Evolutionary conservation across 2,797 vertebrate species (phyloP), one percentile per base, ranked within the genome.

Genomic region (Falco rusticolus): DNA sequence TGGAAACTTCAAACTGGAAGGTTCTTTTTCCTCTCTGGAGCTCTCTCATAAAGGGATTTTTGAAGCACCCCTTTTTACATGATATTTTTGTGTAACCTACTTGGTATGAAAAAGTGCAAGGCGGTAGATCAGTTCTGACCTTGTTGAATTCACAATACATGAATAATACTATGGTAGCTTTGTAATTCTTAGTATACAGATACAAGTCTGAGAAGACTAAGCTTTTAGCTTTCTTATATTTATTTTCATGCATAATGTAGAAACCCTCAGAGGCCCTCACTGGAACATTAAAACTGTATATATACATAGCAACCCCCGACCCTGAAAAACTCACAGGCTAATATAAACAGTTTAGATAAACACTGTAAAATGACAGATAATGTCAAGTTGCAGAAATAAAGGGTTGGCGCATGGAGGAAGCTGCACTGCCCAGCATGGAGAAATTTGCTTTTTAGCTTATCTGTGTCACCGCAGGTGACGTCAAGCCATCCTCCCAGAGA

Each of bases 341-440:
- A 76, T 63, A 54, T 4, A 34, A 59, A 45, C 7, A 45, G 19
- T 33, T 74, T 50, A 71, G 37, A 75, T 17, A 86, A 91, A 88
- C 19, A 72, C 22, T 3, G 2, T 29, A 31, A 81, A 45, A 75
- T 51, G 25, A 65, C 29, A 72, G 24, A 41, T 24, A 71, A 51
- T 20, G 39, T 0, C 61, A 76, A 2, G 2, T 18, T 72, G 37
- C 76, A 78, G 37, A 89, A 87, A 53, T 5, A 18, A 87, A 77
- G 18, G 22, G 13, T 18, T 20, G 25, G 60, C 82, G 24, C n/a
- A 17, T 11, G 47, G 74, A 87, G 22, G 51, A 65, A 83, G n/a
- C 11, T 2, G 7, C 26, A 5, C 7, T 34, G 25, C 28, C 33
- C 41, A 78, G 7, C 4, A 6, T 1, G 0, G 0, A 61, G 19